Evolutionary conservation across 2,797 vertebrate genomes (phyloP).

Genomic region (Nannoperca obscura): DNA sequence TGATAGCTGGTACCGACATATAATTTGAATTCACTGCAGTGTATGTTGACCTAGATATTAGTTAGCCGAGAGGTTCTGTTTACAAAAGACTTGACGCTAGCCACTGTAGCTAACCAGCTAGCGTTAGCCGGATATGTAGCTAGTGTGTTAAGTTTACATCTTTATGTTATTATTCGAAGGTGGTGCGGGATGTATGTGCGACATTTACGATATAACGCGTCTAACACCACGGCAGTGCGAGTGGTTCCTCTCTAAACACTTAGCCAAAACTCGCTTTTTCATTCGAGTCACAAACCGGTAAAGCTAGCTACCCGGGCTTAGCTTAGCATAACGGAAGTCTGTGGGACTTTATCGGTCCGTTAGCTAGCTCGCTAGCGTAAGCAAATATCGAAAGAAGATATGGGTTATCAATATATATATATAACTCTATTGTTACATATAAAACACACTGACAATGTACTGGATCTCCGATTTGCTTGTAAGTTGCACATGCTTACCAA

Average conservation of each 20-base stretch:
- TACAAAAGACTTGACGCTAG: conserved; percentile 65
- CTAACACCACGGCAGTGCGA: rapidly evolving
- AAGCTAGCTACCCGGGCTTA: conserved; percentile 46
- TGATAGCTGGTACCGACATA: rapidly evolving
- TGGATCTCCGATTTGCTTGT: rapidly evolving
- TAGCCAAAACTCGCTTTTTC: background rate
- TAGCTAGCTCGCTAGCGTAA: conserved; percentile 64
- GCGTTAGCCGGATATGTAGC: conserved; percentile 44
- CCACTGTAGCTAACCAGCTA: conserved; percentile 45
- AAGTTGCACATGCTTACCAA: conserved; percentile 57
- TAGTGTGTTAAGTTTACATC: conserved; percentile 21
- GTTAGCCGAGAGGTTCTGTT: conserved; percentile 59
- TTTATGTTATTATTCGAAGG: background rate
- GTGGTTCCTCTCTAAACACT: background rate
- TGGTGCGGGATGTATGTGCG: rapidly evolving
- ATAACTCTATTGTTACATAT: rapidly evolving
- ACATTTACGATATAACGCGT: background rate
- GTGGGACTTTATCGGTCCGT: conserved; percentile 46
- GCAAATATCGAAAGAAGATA: conserved; percentile 46
- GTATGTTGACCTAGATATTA: conserved; percentile 22
- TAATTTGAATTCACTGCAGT: background rate
- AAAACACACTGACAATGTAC: rapidly evolving
- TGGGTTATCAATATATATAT: background rate
- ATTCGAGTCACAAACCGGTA: conserved; percentile 38
- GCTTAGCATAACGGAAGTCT: conserved; percentile 78